Evolutionary conservation across 2,113 vertebrate species (phyloP).

Genomic region (Platanista minor): DNA sequence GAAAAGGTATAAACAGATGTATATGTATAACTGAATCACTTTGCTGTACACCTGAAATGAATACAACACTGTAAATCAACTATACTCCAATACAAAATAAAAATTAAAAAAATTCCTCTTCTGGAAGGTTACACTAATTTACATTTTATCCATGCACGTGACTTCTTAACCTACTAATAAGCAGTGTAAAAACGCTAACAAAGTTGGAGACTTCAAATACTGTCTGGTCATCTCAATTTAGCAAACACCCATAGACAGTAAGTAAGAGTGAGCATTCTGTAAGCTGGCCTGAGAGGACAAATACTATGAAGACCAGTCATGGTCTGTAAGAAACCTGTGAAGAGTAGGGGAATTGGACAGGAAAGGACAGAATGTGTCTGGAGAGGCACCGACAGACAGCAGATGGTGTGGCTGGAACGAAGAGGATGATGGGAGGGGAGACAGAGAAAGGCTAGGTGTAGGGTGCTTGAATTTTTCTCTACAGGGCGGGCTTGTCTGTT

Average conservation of each 20-base stretch:
- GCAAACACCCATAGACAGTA: neutral
- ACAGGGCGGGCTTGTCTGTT: neutral
- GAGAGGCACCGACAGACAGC: neutral
- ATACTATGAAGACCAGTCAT: neutral
- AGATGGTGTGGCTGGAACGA: neutral
- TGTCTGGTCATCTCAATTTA: neutral
- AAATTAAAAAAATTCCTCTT: neutral
- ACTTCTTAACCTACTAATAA: neutral
- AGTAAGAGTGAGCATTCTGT: neutral
- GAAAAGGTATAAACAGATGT: neutral
- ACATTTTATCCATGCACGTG: neutral
- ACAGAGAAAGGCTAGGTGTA: neutral
- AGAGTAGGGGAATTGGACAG: accelerated
- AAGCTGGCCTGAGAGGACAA: neutral
- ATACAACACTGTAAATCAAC: neutral
- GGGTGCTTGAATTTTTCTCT: neutral
- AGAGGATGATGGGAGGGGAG: neutral
- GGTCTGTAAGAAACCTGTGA: neutral
- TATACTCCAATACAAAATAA: neutral
- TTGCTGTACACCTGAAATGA: neutral
- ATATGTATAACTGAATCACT: neutral
- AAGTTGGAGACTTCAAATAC: neutral
- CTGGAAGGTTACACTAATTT: neutral
- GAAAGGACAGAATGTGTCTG: neutral
- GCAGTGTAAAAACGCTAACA: neutral